Evolutionary conservation across 2,888 invertebrate species (phyloP).

Genomic region (Amiota mariae): DNA sequence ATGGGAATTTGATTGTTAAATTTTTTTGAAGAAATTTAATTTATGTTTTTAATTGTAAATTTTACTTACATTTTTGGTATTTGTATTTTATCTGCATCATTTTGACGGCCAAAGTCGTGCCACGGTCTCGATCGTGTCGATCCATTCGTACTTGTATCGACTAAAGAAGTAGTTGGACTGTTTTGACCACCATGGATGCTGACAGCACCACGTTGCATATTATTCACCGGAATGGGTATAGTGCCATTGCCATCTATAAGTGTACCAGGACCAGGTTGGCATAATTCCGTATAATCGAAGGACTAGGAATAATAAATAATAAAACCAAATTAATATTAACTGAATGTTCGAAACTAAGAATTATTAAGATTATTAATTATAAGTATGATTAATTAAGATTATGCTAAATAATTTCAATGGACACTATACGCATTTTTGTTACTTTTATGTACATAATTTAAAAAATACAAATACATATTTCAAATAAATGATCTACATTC

Average conservation of each 20-base stretch:
- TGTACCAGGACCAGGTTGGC: conserved; percentile 79
- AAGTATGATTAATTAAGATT: too few relatives aligned
- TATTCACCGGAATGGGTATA: conserved; percentile 75
- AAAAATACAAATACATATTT: conserved; percentile 16
- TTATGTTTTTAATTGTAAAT: too few relatives aligned
- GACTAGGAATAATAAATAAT: conserved; percentile 78
- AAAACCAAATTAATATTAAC: background rate
- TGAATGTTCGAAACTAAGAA: too few relatives aligned
- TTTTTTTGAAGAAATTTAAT: too few relatives aligned
- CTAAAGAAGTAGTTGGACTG: conserved; percentile 75
- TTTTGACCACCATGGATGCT: conserved; percentile 74
- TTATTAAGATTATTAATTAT: too few relatives aligned
- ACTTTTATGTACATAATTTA: background rate
- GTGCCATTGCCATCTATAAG: conserved; percentile 76
- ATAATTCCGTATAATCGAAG: conserved; percentile 94
- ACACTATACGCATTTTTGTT: conserved; percentile 42
- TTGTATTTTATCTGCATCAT: conserved; percentile 96
- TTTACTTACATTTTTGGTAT: conserved; percentile 95
- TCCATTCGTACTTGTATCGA: conserved; percentile 77
- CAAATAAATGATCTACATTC: background rate
- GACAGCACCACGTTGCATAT: conserved; percentile 75
- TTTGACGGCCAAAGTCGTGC: conserved; percentile 95
- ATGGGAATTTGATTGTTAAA: too few relatives aligned
- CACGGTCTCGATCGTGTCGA: conserved; percentile 87
- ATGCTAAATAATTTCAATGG: conserved; percentile 33